Evolutionary conservation across 2,797 vertebrate species (phyloP), one percentile per base, ranked within the genome.

Genomic region (Gobionotothen gibberifrons): DNA sequence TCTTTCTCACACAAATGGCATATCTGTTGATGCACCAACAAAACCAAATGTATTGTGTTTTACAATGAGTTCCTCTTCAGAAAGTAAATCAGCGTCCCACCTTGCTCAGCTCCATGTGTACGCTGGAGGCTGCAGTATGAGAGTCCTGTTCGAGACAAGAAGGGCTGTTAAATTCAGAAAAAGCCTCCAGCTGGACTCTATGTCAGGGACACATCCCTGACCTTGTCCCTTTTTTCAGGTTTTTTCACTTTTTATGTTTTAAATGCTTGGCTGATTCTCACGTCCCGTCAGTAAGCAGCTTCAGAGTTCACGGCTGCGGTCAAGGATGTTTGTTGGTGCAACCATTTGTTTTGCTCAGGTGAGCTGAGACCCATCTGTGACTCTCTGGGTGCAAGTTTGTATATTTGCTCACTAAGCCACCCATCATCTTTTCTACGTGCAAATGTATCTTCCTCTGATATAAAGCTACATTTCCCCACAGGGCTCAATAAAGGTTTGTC

Each of bases 141-240:
- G 69, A 60, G 14, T 51, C 57, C 48, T 52, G 32, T 72, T 43
- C 6, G 13, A 70, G 79, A 73, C 8, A 2, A 59, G 40, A 1
- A 70, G 52, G 43, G 0, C 19, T 43, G 62, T 72, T 48, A 42
- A 59, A 64, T 78, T 49, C 54, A 66, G 81, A 82, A 71, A 69
- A 78, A 55, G 5, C 56, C 74, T 82, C 80, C 83, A 85, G 80
- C 79, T 88, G 79, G 62, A 83, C 43, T 39, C 13, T 15, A 46
- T 77, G 55, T 68, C 58, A 5, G 29, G 16, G 63, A 56, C 58
- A 9, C 52, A 32, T 54, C 63, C 54, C 44, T 60, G 61, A 86
- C 81, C 77, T 59, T 81, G 48, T 54, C 12, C 12, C 7, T 21
- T 56, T 14, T 9, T 16, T 9, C 46, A 16, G 3, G 32, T 36